These are phyloP conservation scores for Cerastis rubricosa DNA, from an alignment of 2,888 invertebrate genomes.

Conservation along the genomic window DNA sequence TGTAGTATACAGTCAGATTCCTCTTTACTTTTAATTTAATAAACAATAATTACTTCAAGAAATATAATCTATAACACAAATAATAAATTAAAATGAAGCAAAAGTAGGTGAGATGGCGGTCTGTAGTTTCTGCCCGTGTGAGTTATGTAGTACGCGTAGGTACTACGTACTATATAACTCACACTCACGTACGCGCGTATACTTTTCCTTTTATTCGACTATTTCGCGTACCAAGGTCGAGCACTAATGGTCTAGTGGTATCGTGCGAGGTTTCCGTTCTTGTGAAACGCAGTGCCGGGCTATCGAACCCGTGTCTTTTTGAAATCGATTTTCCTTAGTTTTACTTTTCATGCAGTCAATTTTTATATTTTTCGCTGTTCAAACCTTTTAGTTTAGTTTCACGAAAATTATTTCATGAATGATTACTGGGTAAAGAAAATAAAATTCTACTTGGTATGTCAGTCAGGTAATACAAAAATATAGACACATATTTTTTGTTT, in stretches of 20 bases:
- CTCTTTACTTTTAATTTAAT: neutral
- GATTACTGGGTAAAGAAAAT: no score
- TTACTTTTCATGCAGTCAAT: neutral
- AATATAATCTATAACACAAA: neutral
- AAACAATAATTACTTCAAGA: neutral
- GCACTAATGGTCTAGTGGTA: conserved; percentile 99
- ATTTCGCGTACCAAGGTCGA: conserved; percentile 51
- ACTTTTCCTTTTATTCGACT: neutral
- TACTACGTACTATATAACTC: no score
- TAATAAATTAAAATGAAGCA: neutral
- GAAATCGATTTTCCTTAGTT: neutral
- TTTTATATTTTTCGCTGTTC: no score
- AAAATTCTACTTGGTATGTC: no score
- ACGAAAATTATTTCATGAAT: no score
- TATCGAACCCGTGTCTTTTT: conserved; percentile 22
- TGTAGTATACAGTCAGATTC: neutral
- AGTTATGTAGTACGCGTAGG: neutral
- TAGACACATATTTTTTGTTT: no score
- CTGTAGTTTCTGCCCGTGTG: neutral
- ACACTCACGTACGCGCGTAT: no score
- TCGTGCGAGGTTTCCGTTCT: conserved; percentile 99
- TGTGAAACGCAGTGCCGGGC: conserved; percentile 93
- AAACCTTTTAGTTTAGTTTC: neutral
- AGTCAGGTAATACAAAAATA: no score
- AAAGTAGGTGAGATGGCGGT: neutral